phyloP scores from a whole-genome alignment of 92 coral and sea anemone genomes.

The Galaxea fascicularis region DNA sequence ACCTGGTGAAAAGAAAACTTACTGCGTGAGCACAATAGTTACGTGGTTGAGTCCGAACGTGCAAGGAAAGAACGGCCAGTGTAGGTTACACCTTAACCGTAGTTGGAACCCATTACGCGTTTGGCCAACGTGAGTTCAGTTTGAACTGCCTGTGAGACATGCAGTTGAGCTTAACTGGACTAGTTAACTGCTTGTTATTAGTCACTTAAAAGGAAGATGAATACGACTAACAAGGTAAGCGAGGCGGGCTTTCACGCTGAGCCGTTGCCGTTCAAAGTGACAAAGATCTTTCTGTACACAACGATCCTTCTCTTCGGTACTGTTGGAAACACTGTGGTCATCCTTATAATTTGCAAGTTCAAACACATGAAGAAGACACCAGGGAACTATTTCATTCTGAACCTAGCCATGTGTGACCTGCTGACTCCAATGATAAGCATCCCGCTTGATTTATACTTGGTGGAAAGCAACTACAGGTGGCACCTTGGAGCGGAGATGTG shows the following conservation, averaged over 20 bases:
- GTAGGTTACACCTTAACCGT: neutral
- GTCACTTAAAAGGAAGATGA: neutral
- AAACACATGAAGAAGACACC: constrained; percentile 52
- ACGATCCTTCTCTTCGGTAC: constrained; percentile 53
- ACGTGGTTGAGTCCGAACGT: neutral
- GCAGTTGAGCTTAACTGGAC: neutral
- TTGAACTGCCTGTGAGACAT: neutral
- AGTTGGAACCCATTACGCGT: neutral
- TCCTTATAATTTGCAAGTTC: constrained; percentile 40
- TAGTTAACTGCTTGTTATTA: neutral
- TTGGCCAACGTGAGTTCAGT: neutral
- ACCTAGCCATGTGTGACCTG: constrained; percentile 77
- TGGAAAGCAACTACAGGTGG: constrained; percentile 45
- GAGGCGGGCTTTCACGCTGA: constrained; percentile 6
- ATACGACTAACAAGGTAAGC: neutral
- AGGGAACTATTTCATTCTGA: constrained; percentile 61
- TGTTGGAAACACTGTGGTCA: constrained; percentile 61
- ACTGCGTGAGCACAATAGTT: neutral
- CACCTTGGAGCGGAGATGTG: constrained; percentile 54
- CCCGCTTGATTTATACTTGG: constrained; percentile 64
- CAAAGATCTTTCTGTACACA: constrained; percentile 41
- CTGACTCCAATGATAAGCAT: constrained; percentile 74
- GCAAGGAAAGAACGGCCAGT: neutral
- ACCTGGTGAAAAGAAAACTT: neutral
- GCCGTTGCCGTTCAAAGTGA: constrained; percentile 22